Conservation (phyloP, 2,888 invertebrate genomes). For the Cataglyphis cursor region DNA sequence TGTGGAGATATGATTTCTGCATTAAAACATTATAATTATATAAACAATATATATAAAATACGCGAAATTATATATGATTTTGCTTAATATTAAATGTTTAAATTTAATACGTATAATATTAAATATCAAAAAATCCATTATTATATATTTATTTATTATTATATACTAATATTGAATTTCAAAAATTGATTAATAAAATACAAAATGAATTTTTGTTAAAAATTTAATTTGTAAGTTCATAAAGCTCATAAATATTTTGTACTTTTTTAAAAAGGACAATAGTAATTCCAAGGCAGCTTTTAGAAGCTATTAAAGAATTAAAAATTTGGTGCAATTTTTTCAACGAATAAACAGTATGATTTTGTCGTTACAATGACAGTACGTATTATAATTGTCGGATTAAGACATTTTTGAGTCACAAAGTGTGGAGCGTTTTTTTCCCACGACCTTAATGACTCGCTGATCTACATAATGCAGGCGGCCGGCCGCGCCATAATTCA, state of each 20-base stretch:
- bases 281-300: neutral
- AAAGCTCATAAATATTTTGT: neutral
- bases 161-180: neutral
- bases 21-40: neutral
- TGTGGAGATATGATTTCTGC: neutral
- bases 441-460: constrained; percentile 39
- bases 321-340: neutral
- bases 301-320: neutral
- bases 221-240: neutral
- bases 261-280: neutral
- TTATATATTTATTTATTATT: neutral
- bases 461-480: constrained; percentile 57
- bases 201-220: neutral
- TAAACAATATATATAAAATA: neutral
- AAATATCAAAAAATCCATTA: neutral
- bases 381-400: constrained; percentile 33
- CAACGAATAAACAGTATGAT: constrained; percentile 1
- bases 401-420: constrained; percentile 53
- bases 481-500: constrained; percentile 58
- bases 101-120: neutral
- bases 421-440: constrained; percentile 62
- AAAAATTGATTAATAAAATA: neutral
- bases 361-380: neutral
- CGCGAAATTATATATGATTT: neutral
- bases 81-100: constrained; percentile 7